Evolutionary conservation across 2,888 invertebrate genomes (phyloP).

Genomic region (Plutella xylostella): DNA sequence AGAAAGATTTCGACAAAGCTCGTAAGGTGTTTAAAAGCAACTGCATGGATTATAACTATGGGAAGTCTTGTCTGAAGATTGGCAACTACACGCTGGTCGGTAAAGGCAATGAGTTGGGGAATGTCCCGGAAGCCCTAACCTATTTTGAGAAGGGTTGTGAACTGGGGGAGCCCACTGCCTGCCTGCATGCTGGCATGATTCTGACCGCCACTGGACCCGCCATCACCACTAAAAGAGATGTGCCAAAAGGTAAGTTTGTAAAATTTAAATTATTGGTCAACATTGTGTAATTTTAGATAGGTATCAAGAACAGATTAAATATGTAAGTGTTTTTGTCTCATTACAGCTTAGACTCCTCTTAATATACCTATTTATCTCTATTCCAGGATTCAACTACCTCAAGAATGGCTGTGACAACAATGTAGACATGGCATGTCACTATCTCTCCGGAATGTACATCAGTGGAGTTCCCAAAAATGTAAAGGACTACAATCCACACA

Average conservation of each 20-base stretch:
- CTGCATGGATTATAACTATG: constrained; percentile 87
- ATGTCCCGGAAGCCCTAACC: constrained; percentile 71
- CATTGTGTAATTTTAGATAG: too few species aligned
- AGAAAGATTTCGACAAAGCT: constrained; percentile 85
- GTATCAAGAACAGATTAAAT: too few species aligned
- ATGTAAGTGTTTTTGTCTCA: too few species aligned
- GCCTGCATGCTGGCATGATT: constrained; percentile 80
- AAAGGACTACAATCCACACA: constrained; percentile 51
- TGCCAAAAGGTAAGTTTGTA: constrained; percentile 64
- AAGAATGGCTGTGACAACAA: constrained; percentile 70
- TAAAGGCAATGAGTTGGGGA: constrained; percentile 62
- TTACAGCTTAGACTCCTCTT: too few species aligned
- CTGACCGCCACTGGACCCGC: constrained; percentile 72
- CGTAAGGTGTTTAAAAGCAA: constrained; percentile 84
- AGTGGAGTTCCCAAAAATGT: constrained; percentile 75
- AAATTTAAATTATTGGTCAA: too few species aligned
- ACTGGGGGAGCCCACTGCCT: constrained; percentile 75
- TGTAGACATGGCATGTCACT: constrained; percentile 81
- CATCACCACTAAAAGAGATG: constrained; percentile 64
- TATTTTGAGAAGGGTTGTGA: constrained; percentile 87
- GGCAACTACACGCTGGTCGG: constrained; percentile 81
- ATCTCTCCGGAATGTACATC: constrained; percentile 83
- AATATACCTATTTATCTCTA: background rate
- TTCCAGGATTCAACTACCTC: constrained; percentile 69
- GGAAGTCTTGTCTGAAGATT: constrained; percentile 89